Conservation (phyloP, 2,888 invertebrate species). For the Cryptocephalus moraei region DNA sequence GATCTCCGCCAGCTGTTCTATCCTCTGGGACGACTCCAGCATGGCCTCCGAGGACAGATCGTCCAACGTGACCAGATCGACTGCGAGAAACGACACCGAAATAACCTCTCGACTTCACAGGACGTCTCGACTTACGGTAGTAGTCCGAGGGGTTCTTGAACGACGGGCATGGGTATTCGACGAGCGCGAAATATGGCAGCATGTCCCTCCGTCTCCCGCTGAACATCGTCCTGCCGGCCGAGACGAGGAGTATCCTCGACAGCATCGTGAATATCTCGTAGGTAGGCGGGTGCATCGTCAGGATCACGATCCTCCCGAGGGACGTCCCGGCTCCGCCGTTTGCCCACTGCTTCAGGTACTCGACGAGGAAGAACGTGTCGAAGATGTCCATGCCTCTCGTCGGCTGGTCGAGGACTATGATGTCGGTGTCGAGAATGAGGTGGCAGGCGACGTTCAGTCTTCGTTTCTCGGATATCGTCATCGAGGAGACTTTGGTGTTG, state of each 20-base stretch:
- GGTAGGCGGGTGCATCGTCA: constrained; percentile 89
- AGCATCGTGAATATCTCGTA: constrained; percentile 94
- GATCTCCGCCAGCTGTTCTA: constrained; percentile 79
- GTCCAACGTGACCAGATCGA: constrained; percentile 88
- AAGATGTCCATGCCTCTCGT: constrained; percentile 85
- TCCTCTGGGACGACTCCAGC: constrained; percentile 87
- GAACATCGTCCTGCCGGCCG: constrained; percentile 85
- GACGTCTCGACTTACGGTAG: constrained; percentile 59
- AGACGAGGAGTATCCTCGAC: constrained; percentile 73
- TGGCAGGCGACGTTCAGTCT: constrained; percentile 85
- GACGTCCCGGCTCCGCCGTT: constrained; percentile 37
- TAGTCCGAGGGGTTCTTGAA: constrained; percentile 96
- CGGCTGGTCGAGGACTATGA: constrained; percentile 81
- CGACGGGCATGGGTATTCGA: constrained; percentile 90
- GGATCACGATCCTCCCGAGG: constrained; percentile 67
- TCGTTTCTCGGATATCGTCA: constrained; percentile 81
- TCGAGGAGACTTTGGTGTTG: constrained; percentile 71
- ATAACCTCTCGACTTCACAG: neutral
- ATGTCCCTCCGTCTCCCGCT: constrained; percentile 82
- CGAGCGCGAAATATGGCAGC: constrained; percentile 78
- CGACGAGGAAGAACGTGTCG: constrained; percentile 90
- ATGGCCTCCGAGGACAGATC: constrained; percentile 90
- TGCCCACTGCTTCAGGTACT: constrained; percentile 89
- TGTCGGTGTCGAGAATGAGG: constrained; percentile 73
- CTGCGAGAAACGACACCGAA: constrained; percentile 41